A percentile compares a stretch with the other conserved stretches of the same genome.
phyloP scores from a whole-genome alignment of 2,113 vertebrate species.

The Cromileptes altivelis region DNA sequence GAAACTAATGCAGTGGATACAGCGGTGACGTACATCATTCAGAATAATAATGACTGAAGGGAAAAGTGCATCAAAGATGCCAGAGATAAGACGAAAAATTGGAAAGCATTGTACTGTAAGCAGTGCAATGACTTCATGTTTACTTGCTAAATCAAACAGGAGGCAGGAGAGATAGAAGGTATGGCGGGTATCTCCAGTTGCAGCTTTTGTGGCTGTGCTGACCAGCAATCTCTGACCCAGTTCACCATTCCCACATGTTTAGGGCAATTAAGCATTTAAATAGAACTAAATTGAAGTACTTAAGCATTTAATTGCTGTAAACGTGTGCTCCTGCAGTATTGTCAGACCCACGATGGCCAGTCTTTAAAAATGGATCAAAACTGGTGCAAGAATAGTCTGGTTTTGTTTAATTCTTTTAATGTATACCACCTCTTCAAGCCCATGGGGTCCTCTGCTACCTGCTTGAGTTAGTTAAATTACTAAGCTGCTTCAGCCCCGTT shows the following conservation, averaged over 20 bases:
- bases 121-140: background rate
- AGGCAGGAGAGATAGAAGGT: background rate
- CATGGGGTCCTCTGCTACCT: no score
- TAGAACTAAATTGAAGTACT: no score
- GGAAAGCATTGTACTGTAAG: background rate
- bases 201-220: background rate
- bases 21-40: background rate
- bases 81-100: background rate
- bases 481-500: no score
- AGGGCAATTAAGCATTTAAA: no score
- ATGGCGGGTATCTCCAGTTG: background rate
- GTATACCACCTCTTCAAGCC: no score
- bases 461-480: no score
- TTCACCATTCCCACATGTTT: background rate
- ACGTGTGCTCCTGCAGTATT: no score
- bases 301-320: no score
- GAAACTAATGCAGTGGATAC: background rate
- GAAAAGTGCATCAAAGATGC: background rate
- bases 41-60: conserved; percentile 6
- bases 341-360: no score
- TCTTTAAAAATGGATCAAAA: no score
- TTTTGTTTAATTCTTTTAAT: no score
- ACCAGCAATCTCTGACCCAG: background rate
- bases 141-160: background rate
- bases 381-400: no score